A percentile compares a stretch with the other conserved stretches of the same genome.
Evolutionary conservation across 1,140 invertebrate genomes (phyloP).

Genomic region (Ctenoplectra terminalis): DNA sequence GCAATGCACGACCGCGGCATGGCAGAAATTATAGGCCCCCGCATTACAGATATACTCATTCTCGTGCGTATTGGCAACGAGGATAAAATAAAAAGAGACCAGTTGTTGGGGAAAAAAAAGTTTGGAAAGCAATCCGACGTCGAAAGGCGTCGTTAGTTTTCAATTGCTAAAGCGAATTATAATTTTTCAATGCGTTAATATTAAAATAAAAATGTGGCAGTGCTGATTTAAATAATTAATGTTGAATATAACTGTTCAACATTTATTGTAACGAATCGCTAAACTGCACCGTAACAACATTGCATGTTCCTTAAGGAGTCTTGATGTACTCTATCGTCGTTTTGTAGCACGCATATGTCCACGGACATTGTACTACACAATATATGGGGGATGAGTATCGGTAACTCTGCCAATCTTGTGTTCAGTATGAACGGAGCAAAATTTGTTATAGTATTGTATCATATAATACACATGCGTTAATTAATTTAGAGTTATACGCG

Average conservation of each 20-base stretch:
- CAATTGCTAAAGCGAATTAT: constrained; percentile 46
- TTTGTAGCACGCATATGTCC: constrained; percentile 25
- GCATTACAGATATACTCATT: constrained; percentile 64
- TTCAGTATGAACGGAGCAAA: constrained; percentile 46
- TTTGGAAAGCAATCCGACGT: constrained; percentile 7
- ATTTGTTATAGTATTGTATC: constrained; percentile 33
- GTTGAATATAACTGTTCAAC: constrained; percentile 15
- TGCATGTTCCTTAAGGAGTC: constrained; percentile 57
- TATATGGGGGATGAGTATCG: constrained; percentile 58
- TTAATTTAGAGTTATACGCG: constrained; percentile 14
- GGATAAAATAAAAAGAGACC: constrained; percentile 58
- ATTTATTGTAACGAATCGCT: constrained; percentile 29
- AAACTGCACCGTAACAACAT: constrained; percentile 36
- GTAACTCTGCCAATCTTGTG: constrained; percentile 59
- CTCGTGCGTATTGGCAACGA: constrained; percentile 63
- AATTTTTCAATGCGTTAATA: constrained; percentile 37
- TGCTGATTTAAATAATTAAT: constrained; percentile 49
- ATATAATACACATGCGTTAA: neutral
- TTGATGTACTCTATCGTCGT: constrained; percentile 35
- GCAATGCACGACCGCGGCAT: constrained; percentile 62
- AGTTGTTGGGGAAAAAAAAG: constrained; percentile 21
- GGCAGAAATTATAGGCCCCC: constrained; percentile 68
- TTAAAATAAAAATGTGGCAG: constrained; percentile 26
- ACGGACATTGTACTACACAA: constrained; percentile 11
- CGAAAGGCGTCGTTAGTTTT: constrained; percentile 48